Evolutionary conservation across 1,140 invertebrate species (phyloP).

Genomic region (Anadara kagoshimensis): DNA sequence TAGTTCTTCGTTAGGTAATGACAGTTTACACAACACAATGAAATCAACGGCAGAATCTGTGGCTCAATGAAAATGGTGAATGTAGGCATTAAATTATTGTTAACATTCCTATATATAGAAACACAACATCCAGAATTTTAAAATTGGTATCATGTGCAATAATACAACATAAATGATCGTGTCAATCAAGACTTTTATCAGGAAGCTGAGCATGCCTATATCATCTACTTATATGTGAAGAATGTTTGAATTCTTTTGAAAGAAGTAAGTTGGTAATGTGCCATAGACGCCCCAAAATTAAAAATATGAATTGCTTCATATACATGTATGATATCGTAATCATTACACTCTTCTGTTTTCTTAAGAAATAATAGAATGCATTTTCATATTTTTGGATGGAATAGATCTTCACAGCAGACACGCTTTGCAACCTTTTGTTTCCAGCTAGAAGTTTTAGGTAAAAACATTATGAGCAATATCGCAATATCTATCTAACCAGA

Average conservation of each 20-base stretch:
- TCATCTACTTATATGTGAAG: background rate
- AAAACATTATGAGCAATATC: too few species aligned
- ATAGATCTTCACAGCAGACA: too few species aligned
- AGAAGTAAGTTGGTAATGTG: background rate
- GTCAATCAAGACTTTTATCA: background rate
- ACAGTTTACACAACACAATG: background rate
- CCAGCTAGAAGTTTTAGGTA: too few species aligned
- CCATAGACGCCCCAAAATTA: background rate
- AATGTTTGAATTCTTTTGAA: background rate
- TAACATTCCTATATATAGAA: background rate
- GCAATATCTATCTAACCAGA: too few species aligned
- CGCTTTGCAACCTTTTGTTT: too few species aligned
- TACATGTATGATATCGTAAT: too few species aligned
- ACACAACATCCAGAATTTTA: background rate
- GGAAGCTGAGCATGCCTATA: background rate
- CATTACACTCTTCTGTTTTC: too few species aligned
- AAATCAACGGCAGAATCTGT: background rate
- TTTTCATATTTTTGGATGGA: too few species aligned
- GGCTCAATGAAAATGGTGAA: background rate
- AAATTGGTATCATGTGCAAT: background rate
- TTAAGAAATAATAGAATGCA: too few species aligned
- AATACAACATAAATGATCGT: background rate
- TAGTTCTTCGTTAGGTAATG: constrained; percentile 1
- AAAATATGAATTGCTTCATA: too few species aligned
- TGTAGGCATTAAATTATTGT: background rate